phyloP scores from a whole-genome alignment of 2,888 invertebrate species.

The Pediacus dermestoides region DNA sequence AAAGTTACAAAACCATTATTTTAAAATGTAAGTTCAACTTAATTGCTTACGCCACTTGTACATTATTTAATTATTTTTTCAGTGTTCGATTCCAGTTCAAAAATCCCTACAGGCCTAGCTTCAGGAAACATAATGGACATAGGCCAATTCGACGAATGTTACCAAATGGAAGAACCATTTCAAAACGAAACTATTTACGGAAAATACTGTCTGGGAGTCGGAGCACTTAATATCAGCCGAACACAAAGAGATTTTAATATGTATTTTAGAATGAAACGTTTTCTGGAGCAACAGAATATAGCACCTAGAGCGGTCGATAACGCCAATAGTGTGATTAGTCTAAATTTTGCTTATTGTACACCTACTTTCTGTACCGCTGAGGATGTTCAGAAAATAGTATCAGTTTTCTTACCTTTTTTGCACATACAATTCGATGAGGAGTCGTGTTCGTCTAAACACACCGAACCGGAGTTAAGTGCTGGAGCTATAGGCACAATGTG shows the following conservation, averaged over 20 bases:
- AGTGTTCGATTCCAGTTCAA: conserved; percentile 12
- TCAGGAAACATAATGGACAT: conserved; percentile 11
- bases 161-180: conserved; percentile 8
- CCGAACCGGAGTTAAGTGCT: conserved; percentile 11
- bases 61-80: conserved; percentile 9
- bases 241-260: too few species aligned
- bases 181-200: conserved; percentile 8
- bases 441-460: conserved; percentile 16
- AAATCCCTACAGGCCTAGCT: conserved; percentile 11
- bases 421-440: conserved; percentile 4
- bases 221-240: too few species aligned
- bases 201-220: conserved; percentile 19
- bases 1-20: too few species aligned
- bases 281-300: too few species aligned
- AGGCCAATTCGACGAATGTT: conserved; percentile 17
- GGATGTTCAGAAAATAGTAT: conserved; percentile 8
- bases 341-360: conserved; percentile 14
- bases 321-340: too few species aligned
- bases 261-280: too few species aligned
- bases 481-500: conserved; percentile 17
- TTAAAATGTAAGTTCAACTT: too few species aligned
- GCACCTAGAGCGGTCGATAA: too few species aligned
- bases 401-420: background rate
- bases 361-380: conserved; percentile 9
- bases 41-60: background rate